Evolutionary conservation across 2,113 vertebrate species (phyloP), one percentile per base, ranked within the genome.

Genomic region (Clarias macrocephalus): DNA sequence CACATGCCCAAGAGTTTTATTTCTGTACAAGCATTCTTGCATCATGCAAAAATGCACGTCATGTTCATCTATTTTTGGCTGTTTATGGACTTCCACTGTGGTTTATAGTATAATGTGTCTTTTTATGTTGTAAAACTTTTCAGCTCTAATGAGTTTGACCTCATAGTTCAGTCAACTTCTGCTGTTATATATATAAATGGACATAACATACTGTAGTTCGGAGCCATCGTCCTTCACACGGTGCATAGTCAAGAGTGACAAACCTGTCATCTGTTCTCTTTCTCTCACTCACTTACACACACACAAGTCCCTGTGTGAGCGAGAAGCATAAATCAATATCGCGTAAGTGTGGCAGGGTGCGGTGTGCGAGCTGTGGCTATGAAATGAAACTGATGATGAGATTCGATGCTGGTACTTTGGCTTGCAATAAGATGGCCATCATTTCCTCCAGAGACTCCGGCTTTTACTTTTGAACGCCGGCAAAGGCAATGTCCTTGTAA

Each of bases 321-420:
- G 37, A 75, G 28, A 81, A 76, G 30, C 57, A 87, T 60, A n/a
- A 80, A 89, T 77, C 75, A 84, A 76, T 79, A 84, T 10, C 2
- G 28, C 77, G 82, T 56, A 60, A 18, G 28, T 37, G 59, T 85
- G 76, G 72, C 82, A 85, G 82, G 75, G n/a, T 66, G 60, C 84
- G 3, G n/a, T 56, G 57, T 87, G 82, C 73, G 88, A 73, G 56
- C 57, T 72, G 33, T 82, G 76, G 80, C 54, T 87, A 62, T 81
- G 63, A 85, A 80, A 76, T 83, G 33, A 84, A 70, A 80, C 82
- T 81, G 72, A 89, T 82, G 77, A 87, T 87, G 77, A 82, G 68
- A 85, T 76, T 37, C 52, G 33, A 56, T 65, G 75, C 73, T 84
- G 82, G 66, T 83, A 63, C 83, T 89, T 84, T 89, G 72, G 76